Evolutionary conservation across 2,797 vertebrate genomes (phyloP).

Genomic region (Stomatorhinus walkeri): DNA sequence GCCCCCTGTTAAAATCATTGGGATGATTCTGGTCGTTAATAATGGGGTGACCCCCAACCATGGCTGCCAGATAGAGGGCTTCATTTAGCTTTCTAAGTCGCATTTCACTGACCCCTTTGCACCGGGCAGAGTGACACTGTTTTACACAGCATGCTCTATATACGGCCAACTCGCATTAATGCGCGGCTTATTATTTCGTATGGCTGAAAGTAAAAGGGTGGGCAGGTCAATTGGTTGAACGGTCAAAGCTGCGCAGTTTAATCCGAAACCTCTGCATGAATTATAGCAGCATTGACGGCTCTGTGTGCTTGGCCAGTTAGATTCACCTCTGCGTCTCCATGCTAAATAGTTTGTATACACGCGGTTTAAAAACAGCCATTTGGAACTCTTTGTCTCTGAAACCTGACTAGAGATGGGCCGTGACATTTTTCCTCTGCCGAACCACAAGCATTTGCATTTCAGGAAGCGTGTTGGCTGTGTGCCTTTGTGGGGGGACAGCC

Average conservation of each 20-base stretch:
- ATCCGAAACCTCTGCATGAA: background rate
- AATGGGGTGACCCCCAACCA: background rate
- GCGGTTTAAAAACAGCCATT: background rate
- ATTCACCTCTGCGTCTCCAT: background rate
- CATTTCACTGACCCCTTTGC: background rate
- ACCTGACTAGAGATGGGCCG: background rate
- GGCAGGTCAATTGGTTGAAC: background rate
- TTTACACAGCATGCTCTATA: background rate
- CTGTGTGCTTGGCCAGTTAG: background rate
- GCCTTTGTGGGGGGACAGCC: background rate
- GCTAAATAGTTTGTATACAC: background rate
- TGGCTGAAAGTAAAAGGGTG: background rate
- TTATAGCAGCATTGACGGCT: background rate
- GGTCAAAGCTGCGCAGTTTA: background rate
- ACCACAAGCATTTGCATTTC: constrained; percentile 17
- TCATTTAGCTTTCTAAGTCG: background rate
- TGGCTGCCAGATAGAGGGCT: background rate
- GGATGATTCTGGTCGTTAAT: background rate
- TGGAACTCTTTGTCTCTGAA: background rate
- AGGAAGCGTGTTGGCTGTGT: background rate
- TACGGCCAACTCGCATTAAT: background rate
- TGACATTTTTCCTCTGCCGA: background rate
- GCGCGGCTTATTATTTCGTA: background rate
- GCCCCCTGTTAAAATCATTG: background rate
- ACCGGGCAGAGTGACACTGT: background rate